phyloP scores from a whole-genome alignment of 2,113 vertebrate genomes.

The Syrrhaptes paradoxus region DNA sequence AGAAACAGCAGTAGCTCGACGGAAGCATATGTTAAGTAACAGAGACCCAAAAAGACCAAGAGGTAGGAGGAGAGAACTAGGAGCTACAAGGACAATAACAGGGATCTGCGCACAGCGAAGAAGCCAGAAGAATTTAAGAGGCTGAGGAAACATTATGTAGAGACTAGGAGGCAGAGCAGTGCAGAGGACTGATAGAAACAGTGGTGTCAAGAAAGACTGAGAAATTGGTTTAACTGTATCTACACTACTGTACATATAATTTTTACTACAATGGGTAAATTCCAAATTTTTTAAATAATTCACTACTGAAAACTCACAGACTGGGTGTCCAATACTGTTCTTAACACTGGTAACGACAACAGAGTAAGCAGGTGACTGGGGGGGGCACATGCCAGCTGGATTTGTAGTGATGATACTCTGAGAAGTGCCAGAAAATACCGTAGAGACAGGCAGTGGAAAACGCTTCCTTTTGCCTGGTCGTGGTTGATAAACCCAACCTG shows the following conservation, averaged over 20 bases:
- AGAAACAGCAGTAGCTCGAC: neutral
- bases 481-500: conserved; percentile 86
- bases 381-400: conserved; percentile 61
- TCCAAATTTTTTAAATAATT: neutral
- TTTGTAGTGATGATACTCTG: conserved; percentile 70
- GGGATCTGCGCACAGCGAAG: neutral
- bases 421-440: conserved; percentile 58
- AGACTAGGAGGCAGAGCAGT: neutral
- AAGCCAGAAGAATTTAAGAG: neutral
- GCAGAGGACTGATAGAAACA: neutral
- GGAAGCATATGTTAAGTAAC: neutral
- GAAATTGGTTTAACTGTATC: neutral
- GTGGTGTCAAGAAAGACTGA: neutral
- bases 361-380: conserved; percentile 69
- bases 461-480: conserved; percentile 77
- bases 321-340: conserved; percentile 66
- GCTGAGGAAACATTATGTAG: neutral
- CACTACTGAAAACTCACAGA: conserved; percentile 74
- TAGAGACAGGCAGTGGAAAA: conserved; percentile 54
- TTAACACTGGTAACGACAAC: conserved; percentile 68
- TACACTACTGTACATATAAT: neutral
- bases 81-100: neutral
- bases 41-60: neutral
- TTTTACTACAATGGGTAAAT: neutral
- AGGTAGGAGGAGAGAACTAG: neutral